Conservation (phyloP, 2,113 vertebrate species). For the Ellobius talpinus region DNA sequence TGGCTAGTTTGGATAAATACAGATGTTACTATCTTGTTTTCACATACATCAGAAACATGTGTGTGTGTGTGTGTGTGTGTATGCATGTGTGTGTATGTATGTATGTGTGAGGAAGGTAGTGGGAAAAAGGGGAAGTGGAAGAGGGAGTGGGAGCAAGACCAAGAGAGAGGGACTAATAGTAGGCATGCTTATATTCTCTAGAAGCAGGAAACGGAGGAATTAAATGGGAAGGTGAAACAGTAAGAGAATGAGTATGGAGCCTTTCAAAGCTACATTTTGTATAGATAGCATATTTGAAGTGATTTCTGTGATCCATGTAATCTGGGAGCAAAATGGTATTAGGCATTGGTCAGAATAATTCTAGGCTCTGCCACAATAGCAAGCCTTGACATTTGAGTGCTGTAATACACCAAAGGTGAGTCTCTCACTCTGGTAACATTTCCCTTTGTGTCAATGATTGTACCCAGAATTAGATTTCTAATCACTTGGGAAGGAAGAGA, state of each 20-base stretch:
- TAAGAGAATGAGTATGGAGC: background rate
- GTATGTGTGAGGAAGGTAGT: background rate
- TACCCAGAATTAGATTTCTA: conserved; percentile 5
- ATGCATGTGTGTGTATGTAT: background rate
- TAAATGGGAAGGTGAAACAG: background rate
- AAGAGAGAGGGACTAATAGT: background rate
- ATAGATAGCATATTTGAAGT: background rate
- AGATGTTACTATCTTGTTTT: conserved; percentile 1
- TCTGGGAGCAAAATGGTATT: background rate
- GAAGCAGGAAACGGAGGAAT: background rate
- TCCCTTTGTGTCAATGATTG: background rate
- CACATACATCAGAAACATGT: background rate
- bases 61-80: background rate
- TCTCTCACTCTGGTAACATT: background rate
- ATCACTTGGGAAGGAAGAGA: background rate
- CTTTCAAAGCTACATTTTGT: background rate
- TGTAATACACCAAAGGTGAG: background rate
- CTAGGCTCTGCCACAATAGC: background rate
- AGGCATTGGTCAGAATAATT: background rate
- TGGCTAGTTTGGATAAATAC: conserved; percentile 10
- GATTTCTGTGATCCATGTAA: background rate
- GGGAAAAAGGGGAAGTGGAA: background rate
- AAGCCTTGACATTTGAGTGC: background rate
- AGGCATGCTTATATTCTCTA: background rate
- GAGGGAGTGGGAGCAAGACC: background rate